Base-by-base conservation (phyloP, 2,113 vertebrate species). In the Pogona vitticeps region DNA sequence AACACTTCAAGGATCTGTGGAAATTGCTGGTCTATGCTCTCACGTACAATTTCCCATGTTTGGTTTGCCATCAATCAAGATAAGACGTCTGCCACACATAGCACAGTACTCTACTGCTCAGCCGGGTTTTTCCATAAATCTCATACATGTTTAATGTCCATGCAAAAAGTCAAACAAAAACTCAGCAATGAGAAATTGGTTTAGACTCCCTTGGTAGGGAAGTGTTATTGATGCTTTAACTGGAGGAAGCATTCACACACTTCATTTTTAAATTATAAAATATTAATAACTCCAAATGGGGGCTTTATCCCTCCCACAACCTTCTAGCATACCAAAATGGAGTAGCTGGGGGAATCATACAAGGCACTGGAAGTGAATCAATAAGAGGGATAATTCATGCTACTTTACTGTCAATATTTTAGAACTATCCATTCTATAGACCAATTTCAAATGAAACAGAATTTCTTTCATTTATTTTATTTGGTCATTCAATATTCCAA, bases 171-270 rank as follows among this genome's bases (percentile, higher is more conserved):
- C 88, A 91, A 38, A 83, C 84, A 88, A 86, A 86, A 68, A 88
- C 71, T 59, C 1, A 15, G 81, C 79, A 91, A 70, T 61, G 92
- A 72, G 80, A 89, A 88, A 92, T n/a, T 90, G 61, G 36, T 91
- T 92, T 72, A 76, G 70, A 38, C 86, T 90, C 88, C 91, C 86
- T 82, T 87, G 91, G 58, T 52, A 86, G 68, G 85, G 80, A 42
- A 76, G 42, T 70, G 83, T 71, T 82, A 85, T 80, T 87, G 78
- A 80, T 3, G 86, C 63, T 78, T 88, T 21, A 73, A 67, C 6
- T 58, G 23, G 42, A 59, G 33, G 28, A 61, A 21, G 33, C 36
- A 40, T 18, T 3, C 21, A 68, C 0, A 0, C 20, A 85, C 68
- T 82, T 89, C 61, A 76, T 78, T 73, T 90, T 73, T 26, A 58